Base-by-base conservation (phyloP, 2,888 invertebrate genomes). In the Agrochola circellaris region DNA sequence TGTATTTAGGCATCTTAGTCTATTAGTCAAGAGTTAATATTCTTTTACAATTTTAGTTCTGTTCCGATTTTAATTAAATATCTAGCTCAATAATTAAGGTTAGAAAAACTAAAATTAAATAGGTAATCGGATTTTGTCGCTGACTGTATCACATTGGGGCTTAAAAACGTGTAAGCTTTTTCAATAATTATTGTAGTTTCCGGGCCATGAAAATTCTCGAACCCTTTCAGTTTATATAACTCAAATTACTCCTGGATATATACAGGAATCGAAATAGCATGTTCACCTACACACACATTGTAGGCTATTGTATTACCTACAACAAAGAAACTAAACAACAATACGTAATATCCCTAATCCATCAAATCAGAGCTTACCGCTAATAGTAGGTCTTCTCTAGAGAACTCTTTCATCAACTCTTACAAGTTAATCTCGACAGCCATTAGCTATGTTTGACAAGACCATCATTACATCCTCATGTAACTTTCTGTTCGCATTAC, bases 361-460 rank as follows among this genome's bases (percentile, higher is more conserved):
- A 77, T 71, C 26, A 54, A 79, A 81, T 75, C 62, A 77, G 45
- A 73, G 65, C 67, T 56, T 62, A 75, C 45, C 17, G 9, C 7
- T 73, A 70, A 61, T 75, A 61, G 17, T 42, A 38, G 15, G 68
- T 65, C 20, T 30, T 45, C 30, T 77, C 11, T 30, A 48, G 20
- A 60, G 72, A 74, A 73, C 38, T 73, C 58, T 78, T 80, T 77
- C 54, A 75, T 79, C 61, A 75, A 34, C 48, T 60, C 65, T 56
- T 26, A 62, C 26, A 76, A 81, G 77, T 60, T 68, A 81, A 81
- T 84, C 66, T 72, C 13, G 26, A 78, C 69, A 79, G 83, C 70
- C 76, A 88, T 81, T 76, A 70, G 48, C n/a, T 48, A 64, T 75
- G 84, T 79, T 82, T 84, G 77, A 80, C 74, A 75, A 76, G 60